These are phyloP conservation scores for Antheraea yamamai DNA, from an alignment of 2,888 invertebrate genomes.

Conservation along the genomic window DNA sequence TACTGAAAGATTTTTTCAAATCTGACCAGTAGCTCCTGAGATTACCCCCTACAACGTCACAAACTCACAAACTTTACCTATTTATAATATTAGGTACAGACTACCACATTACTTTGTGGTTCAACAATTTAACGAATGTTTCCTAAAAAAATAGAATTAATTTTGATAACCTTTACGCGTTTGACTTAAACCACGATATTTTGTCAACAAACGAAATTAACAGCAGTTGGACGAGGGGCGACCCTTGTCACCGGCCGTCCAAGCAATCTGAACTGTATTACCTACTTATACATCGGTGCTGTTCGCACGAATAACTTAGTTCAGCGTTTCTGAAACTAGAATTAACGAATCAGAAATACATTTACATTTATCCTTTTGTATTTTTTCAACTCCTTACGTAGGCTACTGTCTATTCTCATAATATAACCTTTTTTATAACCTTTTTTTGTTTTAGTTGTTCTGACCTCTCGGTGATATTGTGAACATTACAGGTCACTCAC, in stretches of 20 bases:
- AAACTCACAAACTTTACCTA: too few relatives aligned
- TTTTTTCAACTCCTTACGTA: neutral
- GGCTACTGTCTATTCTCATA: neutral
- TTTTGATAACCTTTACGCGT: neutral
- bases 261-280: constrained; percentile 45
- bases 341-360: neutral
- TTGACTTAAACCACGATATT: constrained; percentile 28
- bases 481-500: too few relatives aligned
- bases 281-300: constrained; percentile 42
- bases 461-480: too few relatives aligned
- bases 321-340: constrained; percentile 1
- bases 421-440: neutral
- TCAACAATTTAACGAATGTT: neutral
- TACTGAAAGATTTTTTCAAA: too few relatives aligned
- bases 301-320: constrained; percentile 15
- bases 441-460: too few relatives aligned
- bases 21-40: too few relatives aligned
- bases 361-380: neutral
- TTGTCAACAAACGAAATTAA: constrained; percentile 58
- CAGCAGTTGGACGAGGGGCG: constrained; percentile 47
- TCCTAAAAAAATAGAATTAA: too few relatives aligned
- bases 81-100: too few relatives aligned
- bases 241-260: constrained; percentile 52
- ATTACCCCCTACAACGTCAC: too few relatives aligned
- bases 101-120: too few relatives aligned